Evolutionary conservation across 2,888 invertebrate genomes (phyloP), one percentile per base, ranked within the genome.

Genomic region (Eustalomyia histrio): DNA sequence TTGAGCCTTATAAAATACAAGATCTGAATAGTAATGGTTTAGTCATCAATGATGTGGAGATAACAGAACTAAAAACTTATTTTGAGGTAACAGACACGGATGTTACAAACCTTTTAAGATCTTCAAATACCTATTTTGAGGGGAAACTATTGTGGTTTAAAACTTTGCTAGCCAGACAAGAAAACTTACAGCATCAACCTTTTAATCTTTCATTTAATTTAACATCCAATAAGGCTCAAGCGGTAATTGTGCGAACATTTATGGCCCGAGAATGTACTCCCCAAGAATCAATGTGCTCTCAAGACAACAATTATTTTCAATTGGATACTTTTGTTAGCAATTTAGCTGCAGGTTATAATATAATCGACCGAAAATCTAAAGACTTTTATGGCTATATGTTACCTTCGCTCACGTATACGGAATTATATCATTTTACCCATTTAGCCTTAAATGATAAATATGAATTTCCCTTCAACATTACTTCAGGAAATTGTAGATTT

Each of bases 31-130:
- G 92, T 52, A 92, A 92, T 12, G 93, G 93, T 14, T 93, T 95
- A 10, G 88, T 89, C 50, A 92, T 95, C 74, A 89, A 93, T 79
- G 92, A 92, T 75, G 92, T 95, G 8, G 91, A 93, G 0, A 91
- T 93, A 61, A 93, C 93, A 83, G 92, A 93, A 75, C 89, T 95
- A 14, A 89, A 93, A 39, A 95, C 95, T 6, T 94, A 92, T 91
- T 94, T 94, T 87, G 94, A 94, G 79, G 86, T 93, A 57, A 92
- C 91, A 85, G 92, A 93, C 85, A 86, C 93, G 60, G 93, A 94
- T 84, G 89, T 95, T 0, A 92, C 80, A n/a, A 85, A 84, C 74
- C 39, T 85, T 0, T 18, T 86, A 14, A 75, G 85, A 5, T 16
- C 43, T 0, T 71, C 78, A 6, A 82, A 86, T 60, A 83, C 80